Evolutionary conservation across 2,797 vertebrate species (phyloP).

Genomic region (Pangasius larnaudii): DNA sequence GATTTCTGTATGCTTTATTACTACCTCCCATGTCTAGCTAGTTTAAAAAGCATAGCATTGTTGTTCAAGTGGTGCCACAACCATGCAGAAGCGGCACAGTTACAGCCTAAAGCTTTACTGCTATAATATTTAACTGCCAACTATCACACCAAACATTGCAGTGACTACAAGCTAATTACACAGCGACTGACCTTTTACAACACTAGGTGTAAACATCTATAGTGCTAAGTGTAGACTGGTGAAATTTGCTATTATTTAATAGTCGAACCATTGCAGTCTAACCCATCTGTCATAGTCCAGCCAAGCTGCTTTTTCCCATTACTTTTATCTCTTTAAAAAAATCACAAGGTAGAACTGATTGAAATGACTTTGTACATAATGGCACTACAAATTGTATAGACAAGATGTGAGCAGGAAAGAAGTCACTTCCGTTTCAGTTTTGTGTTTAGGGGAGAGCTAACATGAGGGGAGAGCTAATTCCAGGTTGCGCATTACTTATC

Average conservation of each 20-base stretch:
- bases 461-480: neutral
- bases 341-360: neutral
- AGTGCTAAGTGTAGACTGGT: neutral
- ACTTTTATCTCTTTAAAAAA: neutral
- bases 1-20: neutral
- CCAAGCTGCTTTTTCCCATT: neutral
- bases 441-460: neutral
- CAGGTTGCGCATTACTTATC: neutral
- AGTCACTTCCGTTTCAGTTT: neutral
- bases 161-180: neutral
- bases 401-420: neutral
- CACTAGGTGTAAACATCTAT: neutral
- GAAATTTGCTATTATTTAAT: neutral
- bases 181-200: neutral
- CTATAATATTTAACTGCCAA: neutral
- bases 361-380: neutral
- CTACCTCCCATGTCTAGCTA: neutral
- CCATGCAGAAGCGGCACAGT: neutral
- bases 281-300: neutral
- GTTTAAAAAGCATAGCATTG: neutral
- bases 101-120: neutral
- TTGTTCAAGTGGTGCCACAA: neutral
- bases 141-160: neutral
- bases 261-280: neutral
- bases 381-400: neutral